Evolutionary conservation across 2,113 vertebrate genomes (phyloP).

Genomic region (Percina caprodes): DNA sequence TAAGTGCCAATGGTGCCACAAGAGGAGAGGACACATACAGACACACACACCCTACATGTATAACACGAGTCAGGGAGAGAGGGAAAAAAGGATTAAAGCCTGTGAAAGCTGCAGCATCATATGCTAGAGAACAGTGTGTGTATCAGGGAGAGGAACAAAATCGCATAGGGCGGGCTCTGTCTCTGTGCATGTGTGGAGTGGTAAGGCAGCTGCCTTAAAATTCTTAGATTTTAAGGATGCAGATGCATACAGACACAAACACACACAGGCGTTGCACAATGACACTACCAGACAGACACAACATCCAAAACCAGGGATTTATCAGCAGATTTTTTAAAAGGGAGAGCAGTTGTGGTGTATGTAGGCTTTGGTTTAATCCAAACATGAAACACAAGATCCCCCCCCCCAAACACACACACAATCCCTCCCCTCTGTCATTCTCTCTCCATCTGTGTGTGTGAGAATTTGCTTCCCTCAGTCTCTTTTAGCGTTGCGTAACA

Average conservation of each 20-base stretch:
- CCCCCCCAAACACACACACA: slow-evolving; percentile 8
- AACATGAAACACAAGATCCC: slow-evolving; percentile 75
- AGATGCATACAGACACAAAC: slow-evolving; percentile 46
- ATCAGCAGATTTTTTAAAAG: slow-evolving; percentile 69
- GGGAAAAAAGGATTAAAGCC: slow-evolving; percentile 46
- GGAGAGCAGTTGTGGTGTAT: slow-evolving; percentile 37
- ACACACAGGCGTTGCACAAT: slow-evolving; percentile 56
- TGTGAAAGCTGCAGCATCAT: slow-evolving; percentile 46
- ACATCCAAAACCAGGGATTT: slow-evolving; percentile 70
- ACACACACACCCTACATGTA: not conserved
- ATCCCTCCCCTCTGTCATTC: slow-evolving; percentile 1
- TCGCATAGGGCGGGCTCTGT: not conserved
- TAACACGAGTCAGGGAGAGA: not conserved
- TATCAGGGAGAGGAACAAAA: slow-evolving; percentile 16
- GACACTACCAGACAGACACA: slow-evolving; percentile 58
- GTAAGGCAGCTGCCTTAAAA: slow-evolving; percentile 16
- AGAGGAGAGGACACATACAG: not conserved
- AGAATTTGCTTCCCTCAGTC: slow-evolving; percentile 54
- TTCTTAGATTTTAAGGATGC: slow-evolving; percentile 16
- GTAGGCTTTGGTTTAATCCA: slow-evolving; percentile 79
- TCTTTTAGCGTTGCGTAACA: slow-evolving; percentile 76
- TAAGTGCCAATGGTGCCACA: not conserved
- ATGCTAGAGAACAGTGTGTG: not conserved
- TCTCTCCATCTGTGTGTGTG: slow-evolving; percentile 24
- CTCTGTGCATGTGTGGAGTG: slow-evolving; percentile 34